Evolutionary conservation across 2,888 invertebrate species (phyloP).

Genomic region (Marronus borbonicus): DNA sequence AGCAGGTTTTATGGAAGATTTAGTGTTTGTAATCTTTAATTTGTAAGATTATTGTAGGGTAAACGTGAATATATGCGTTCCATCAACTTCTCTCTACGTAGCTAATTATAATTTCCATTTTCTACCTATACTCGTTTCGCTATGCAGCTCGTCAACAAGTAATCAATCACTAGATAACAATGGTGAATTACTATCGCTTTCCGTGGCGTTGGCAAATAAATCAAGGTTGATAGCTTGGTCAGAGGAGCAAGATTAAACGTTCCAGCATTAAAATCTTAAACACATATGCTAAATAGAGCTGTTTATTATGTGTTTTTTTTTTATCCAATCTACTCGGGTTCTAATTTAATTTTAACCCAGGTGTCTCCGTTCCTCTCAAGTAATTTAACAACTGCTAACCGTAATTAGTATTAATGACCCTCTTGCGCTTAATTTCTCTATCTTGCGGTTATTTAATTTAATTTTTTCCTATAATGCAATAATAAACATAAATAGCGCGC

Average conservation of each 20-base stretch:
- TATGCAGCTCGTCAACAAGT: not conserved
- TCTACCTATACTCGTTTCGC: conserved; percentile 11
- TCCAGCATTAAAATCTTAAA: conserved; percentile 30
- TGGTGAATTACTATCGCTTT: conserved; percentile 44
- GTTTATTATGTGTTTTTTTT: conserved; percentile 37
- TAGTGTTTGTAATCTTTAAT: no score
- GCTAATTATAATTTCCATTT: conserved; percentile 31
- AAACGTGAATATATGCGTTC: not conserved
- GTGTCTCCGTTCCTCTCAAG: conserved; percentile 18
- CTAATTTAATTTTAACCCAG: no score
- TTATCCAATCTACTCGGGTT: conserved; percentile 16
- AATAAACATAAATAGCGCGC: not conserved
- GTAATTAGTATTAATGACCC: no score
- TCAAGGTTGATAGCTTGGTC: conserved; percentile 28
- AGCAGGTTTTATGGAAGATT: no score
- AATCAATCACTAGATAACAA: conserved; percentile 41
- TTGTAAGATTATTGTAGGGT: no score
- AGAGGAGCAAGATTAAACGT: conserved; percentile 37
- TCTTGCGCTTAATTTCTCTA: no score
- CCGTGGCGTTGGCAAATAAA: conserved; percentile 33
- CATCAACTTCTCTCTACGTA: not conserved
- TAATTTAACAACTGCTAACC: conserved; percentile 16
- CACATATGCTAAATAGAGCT: conserved; percentile 30
- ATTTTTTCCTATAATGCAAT: no score
- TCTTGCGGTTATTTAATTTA: no score